These are phyloP conservation scores for Globicephala melas DNA, from an alignment of 2,113 vertebrate species.

Conservation along the genomic window DNA sequence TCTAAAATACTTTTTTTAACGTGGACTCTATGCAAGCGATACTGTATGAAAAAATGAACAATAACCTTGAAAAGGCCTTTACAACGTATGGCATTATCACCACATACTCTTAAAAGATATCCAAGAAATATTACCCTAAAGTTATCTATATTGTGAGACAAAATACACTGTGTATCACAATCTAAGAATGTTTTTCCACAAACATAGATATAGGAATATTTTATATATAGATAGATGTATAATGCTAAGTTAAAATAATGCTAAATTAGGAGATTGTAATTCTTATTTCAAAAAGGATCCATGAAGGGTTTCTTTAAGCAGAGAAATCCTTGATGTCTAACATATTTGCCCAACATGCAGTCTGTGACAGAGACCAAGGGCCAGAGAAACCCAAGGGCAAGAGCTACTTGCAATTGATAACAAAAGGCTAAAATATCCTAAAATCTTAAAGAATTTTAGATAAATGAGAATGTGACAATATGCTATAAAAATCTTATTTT, in stretches of 20 bases:
- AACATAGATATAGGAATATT: not conserved
- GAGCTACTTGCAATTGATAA: not conserved
- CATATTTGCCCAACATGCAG: not conserved
- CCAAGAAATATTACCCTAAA: conserved; percentile 9
- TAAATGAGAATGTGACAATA: conserved; percentile 28
- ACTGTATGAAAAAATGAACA: not conserved
- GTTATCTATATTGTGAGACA: not conserved
- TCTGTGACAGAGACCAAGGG: not conserved
- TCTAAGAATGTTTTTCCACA: conserved; percentile 10
- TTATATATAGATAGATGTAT: not conserved
- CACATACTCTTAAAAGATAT: conserved; percentile 4
- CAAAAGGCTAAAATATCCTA: not conserved
- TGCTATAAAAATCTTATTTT: not conserved
- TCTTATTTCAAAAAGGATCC: conserved; percentile 12
- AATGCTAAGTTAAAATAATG: not conserved
- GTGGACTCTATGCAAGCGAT: not conserved
- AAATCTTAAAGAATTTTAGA: not conserved
- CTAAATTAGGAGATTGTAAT: not conserved
- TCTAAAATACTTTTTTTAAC: conserved; percentile 39
- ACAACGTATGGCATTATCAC: not conserved
- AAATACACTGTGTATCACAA: not conserved
- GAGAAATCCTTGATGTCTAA: not conserved
- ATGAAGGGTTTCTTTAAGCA: not conserved
- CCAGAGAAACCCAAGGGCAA: not conserved
- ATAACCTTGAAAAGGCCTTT: conserved; percentile 16